Conservation (phyloP, 2,888 invertebrate genomes). For the Spisula solida region DNA sequence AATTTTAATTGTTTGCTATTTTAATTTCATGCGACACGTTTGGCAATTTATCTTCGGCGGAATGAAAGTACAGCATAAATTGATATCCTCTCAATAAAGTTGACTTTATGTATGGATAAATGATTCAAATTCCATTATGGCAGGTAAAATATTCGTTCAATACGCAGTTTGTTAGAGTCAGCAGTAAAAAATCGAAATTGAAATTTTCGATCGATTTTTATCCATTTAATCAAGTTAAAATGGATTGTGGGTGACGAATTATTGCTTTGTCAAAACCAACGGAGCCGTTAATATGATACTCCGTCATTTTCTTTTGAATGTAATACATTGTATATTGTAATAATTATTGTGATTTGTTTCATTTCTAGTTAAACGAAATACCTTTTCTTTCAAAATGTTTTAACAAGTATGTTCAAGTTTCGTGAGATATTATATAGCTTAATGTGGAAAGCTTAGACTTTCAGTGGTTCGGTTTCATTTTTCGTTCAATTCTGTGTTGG, state of each 20-base stretch:
- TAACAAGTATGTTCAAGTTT: too few relatives aligned
- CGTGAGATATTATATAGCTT: too few relatives aligned
- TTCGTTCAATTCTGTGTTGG: too few relatives aligned
- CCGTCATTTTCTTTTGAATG: too few relatives aligned
- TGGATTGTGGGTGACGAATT: background rate
- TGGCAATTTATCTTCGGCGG: background rate
- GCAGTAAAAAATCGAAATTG: background rate
- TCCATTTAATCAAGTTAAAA: background rate
- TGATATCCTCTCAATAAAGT: background rate
- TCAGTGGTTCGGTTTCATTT: too few relatives aligned
- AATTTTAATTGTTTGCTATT: background rate
- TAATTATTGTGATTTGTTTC: too few relatives aligned
- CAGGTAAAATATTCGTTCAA: background rate
- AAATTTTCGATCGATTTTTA: background rate
- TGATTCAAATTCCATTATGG: background rate
- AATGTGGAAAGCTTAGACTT: too few relatives aligned
- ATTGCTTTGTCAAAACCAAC: background rate
- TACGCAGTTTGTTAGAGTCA: background rate
- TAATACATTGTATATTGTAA: too few relatives aligned
- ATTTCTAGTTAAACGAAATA: too few relatives aligned
- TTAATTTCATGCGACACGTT: background rate
- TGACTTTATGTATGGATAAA: background rate
- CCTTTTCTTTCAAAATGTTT: too few relatives aligned
- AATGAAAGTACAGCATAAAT: background rate
- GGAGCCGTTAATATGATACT: too few relatives aligned